Evolutionary conservation across 2,888 invertebrate genomes (phyloP).

Genomic region (Aphelenchoides bicaudatus): DNA sequence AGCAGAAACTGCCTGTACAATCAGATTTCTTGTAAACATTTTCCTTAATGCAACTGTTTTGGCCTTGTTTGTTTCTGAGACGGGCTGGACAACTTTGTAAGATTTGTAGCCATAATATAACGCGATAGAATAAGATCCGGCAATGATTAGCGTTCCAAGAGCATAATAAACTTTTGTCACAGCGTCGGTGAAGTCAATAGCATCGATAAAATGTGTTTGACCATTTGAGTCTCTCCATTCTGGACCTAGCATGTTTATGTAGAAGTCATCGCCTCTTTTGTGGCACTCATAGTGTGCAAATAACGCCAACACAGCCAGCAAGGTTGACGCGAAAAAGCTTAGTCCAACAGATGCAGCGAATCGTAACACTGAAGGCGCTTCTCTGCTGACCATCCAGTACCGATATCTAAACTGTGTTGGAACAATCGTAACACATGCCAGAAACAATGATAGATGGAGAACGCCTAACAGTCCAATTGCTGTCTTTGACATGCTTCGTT

Average conservation of each 20-base stretch:
- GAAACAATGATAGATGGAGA: background rate
- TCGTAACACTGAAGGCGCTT: too few relatives aligned
- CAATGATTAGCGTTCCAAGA: background rate
- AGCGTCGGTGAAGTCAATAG: too few relatives aligned
- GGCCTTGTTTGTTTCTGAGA: background rate
- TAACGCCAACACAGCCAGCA: background rate
- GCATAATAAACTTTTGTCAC: too few relatives aligned
- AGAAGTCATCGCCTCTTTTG: slow-evolving; percentile 2
- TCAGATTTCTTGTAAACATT: background rate
- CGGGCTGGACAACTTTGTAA: background rate
- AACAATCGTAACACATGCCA: background rate
- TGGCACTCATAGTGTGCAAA: background rate
- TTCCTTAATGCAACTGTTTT: background rate
- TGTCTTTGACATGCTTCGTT: background rate
- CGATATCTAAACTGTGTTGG: slow-evolving; percentile 3
- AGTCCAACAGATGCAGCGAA: too few relatives aligned
- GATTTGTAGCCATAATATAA: slow-evolving; percentile 4
- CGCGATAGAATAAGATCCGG: background rate
- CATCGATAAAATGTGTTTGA: too few relatives aligned
- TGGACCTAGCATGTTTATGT: background rate
- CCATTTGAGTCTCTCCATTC: slow-evolving; percentile 3
- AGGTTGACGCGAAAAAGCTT: background rate
- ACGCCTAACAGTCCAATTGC: background rate
- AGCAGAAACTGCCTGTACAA: slow-evolving; percentile 7
- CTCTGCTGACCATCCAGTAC: background rate